phyloP scores from a whole-genome alignment of 1,140 invertebrate species.

The Tribolium castaneum region DNA sequence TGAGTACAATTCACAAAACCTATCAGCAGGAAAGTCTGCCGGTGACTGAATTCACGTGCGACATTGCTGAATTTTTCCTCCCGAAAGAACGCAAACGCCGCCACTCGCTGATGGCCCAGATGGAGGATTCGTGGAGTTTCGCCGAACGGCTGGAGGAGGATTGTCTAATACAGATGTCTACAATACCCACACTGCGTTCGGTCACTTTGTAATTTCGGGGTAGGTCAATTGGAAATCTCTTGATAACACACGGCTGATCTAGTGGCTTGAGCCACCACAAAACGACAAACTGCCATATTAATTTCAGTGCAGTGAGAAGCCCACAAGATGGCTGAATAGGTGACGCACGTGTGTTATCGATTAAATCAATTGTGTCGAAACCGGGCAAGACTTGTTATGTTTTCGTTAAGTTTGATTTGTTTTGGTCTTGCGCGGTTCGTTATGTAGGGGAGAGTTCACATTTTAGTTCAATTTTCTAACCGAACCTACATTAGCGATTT shows the following conservation, averaged over 20 bases:
- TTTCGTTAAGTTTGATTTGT: constrained; percentile 5
- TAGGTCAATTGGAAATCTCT: constrained; percentile 29
- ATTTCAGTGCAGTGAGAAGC: constrained; percentile 56
- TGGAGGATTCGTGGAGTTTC: constrained; percentile 55
- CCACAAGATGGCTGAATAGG: constrained; percentile 5
- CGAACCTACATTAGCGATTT: constrained; percentile 23
- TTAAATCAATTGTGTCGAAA: constrained; percentile 5
- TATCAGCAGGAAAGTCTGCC: constrained; percentile 57
- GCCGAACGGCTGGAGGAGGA: constrained; percentile 57
- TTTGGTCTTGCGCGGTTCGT: constrained; percentile 10
- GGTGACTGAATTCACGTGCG: constrained; percentile 45
- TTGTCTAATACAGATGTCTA: constrained; percentile 56
- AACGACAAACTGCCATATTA: constrained; percentile 57
- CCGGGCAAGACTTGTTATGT: constrained; percentile 10
- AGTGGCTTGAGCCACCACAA: constrained; percentile 37
- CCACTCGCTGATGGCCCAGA: constrained; percentile 44
- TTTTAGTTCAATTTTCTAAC: constrained; percentile 30
- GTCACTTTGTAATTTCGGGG: constrained; percentile 54
- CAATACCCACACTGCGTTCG: constrained; percentile 57
- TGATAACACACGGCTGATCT: constrained; percentile 33
- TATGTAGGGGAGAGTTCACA: constrained; percentile 12
- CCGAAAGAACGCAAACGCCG: constrained; percentile 52
- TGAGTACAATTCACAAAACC: constrained; percentile 53
- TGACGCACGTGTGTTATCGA: constrained; percentile 26
- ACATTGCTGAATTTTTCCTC: constrained; percentile 45